These are phyloP conservation scores for Lasioglossum figueresi DNA, from an alignment of 2,888 invertebrate genomes.

Conservation along the genomic window DNA sequence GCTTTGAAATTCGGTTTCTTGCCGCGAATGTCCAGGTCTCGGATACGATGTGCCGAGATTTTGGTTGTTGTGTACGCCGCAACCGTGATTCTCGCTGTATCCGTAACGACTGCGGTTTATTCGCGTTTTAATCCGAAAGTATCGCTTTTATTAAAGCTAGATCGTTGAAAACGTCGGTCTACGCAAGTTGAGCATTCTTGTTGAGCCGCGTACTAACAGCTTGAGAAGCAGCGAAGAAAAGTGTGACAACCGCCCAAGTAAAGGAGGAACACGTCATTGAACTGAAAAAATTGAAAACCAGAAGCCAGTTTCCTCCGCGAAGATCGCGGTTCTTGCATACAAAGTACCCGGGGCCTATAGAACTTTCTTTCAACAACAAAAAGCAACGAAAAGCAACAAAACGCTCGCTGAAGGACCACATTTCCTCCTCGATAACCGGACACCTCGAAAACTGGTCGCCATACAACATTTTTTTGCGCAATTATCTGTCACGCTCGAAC, in stretches of 20 bases:
- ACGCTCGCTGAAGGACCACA: neutral
- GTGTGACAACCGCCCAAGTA: neutral
- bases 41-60: conserved; percentile 38
- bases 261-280: neutral
- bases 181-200: neutral
- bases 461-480: neutral
- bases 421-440: conserved; percentile 7
- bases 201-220: neutral
- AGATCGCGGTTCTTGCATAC: neutral
- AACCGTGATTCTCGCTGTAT: neutral
- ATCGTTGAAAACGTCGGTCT: neutral
- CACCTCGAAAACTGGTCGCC: conserved; percentile 33
- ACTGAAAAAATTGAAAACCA: neutral
- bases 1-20: conserved; percentile 40
- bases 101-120: neutral
- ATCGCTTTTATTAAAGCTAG: neutral
- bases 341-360: neutral
- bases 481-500: conserved; percentile 20
- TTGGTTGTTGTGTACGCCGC: conserved; percentile 2
- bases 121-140: neutral
- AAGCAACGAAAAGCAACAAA: neutral
- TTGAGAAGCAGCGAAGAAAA: neutral
- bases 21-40: conserved; percentile 68
- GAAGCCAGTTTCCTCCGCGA: neutral
- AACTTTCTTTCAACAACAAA: conserved; percentile 8